A percentile compares a stretch with the other conserved stretches of the same genome.
These are phyloP conservation scores for Copidosoma aretas DNA, from an alignment of 2,888 invertebrate species.

Conservation along the genomic window DNA sequence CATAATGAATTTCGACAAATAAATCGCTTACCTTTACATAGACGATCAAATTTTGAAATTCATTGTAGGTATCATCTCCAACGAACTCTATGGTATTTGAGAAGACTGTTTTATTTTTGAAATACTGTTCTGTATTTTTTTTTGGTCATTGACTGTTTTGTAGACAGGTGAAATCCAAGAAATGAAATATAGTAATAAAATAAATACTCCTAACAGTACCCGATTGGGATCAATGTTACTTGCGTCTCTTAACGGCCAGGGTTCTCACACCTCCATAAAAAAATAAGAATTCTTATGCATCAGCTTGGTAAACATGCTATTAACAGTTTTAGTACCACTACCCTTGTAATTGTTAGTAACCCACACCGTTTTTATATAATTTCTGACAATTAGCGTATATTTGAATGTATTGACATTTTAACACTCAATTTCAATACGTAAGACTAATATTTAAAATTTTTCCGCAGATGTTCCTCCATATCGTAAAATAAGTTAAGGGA, in stretches of 20 bases:
- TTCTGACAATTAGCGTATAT: conserved; percentile 65
- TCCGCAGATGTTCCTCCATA: conserved; percentile 79
- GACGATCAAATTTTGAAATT: conserved; percentile 97
- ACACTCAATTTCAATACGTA: background rate
- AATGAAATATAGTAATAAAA: conserved; percentile 15
- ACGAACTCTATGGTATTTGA: conserved; percentile 89
- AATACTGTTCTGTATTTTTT: no score
- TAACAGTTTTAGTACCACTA: conserved; percentile 93
- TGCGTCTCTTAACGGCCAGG: conserved; percentile 95
- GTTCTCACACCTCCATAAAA: conserved; percentile 99
- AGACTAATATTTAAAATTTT: background rate
- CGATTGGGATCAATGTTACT: conserved; percentile 54
- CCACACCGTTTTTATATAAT: conserved; percentile 78
- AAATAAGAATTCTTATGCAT: conserved; percentile 97
- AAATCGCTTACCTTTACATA: conserved; percentile 77
- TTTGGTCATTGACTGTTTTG: conserved; percentile 87
- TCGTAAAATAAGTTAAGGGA: conserved; percentile 85
- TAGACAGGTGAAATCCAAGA: conserved; percentile 90
- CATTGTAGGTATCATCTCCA: conserved; percentile 97
- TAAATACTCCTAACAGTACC: background rate
- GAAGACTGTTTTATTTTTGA: conserved; percentile 80
- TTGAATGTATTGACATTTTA: no score
- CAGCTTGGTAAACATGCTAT: conserved; percentile 98
- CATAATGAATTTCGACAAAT: conserved; percentile 10
- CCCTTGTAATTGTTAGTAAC: conserved; percentile 85